These are phyloP conservation scores for Microcebus lehilahytsara DNA, from an alignment of 2,113 vertebrate genomes.

Conservation along the genomic window DNA sequence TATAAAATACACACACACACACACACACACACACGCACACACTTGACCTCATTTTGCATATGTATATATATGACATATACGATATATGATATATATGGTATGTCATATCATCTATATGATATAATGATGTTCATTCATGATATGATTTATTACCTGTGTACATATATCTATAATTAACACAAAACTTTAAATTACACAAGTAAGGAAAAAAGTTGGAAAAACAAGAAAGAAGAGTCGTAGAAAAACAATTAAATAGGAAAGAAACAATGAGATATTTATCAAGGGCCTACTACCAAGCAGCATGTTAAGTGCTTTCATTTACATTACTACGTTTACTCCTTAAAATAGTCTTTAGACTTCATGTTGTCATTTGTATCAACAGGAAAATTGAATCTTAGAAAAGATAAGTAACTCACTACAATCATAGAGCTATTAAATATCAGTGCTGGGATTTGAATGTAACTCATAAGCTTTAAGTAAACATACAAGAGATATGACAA, in stretches of 20 bases:
- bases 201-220: background rate
- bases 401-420: background rate
- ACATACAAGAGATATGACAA: background rate
- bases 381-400: background rate
- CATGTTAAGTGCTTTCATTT: background rate
- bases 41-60: background rate
- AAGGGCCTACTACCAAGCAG: background rate
- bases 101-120: background rate
- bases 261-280: background rate
- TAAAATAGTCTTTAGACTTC: background rate
- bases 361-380: background rate
- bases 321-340: background rate
- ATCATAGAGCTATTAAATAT: background rate
- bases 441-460: background rate
- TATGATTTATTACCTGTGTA: too few relatives aligned
- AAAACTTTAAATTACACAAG: background rate
- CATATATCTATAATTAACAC: background rate
- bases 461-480: constrained; percentile 1
- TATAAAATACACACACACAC: background rate
- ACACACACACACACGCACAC: too few relatives aligned
- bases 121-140: background rate
- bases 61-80: too few relatives aligned
- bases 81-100: background rate
- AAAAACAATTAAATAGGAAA: background rate
- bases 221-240: background rate